Evolutionary conservation across 2,888 invertebrate genomes (phyloP), one percentile per base, ranked within the genome.

Genomic region (Amblyjoppa fuscipennis): DNA sequence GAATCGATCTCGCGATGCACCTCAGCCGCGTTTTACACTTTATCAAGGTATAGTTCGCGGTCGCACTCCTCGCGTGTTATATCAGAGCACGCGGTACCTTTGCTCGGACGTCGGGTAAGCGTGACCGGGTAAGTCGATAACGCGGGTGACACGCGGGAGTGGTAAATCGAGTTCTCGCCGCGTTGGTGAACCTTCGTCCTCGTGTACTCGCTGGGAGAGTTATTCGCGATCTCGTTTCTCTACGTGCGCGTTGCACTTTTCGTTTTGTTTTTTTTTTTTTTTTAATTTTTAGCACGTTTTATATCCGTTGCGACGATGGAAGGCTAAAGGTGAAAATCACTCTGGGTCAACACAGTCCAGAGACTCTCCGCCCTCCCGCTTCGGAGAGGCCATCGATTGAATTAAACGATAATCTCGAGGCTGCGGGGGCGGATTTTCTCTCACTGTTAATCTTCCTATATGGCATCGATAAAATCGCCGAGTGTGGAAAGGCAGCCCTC

Each of bases 101-200:
- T 59, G 56, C 56, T 41, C 41, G 20, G 25, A 56, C 56, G 56
- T 28, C 59, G 59, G 28, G 25, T 28, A 28, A 59, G 59, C 59
- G 59, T 59, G 59, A 59, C 59, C 59, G 59, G 59, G 28, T 59
- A 59, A 59, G 59, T 59, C 59, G 59, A 59, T 59, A 59, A 59
- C 56, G 56, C 56, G 20, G 56, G 20, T 20, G 56, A 56, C 56
- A 56, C 56, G 56, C 56, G 56, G 20, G 73, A 34, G 41, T 38
- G 41, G 41, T 59, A 38, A 73, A 73, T 73, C 56, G 73, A 74
- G 45, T 74, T 61, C 49, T 6, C 41, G 34, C 74, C 45, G n/a
- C 45, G 59, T 41, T 41, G 25, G 56, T 20, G 25, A 56, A 56
- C 56, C 56, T 56, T 56, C 56, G 56, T 56, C 56, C 56, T 56